Base-by-base conservation (phyloP, 2,797 vertebrate genomes). In the Sylvia borin region DNA sequence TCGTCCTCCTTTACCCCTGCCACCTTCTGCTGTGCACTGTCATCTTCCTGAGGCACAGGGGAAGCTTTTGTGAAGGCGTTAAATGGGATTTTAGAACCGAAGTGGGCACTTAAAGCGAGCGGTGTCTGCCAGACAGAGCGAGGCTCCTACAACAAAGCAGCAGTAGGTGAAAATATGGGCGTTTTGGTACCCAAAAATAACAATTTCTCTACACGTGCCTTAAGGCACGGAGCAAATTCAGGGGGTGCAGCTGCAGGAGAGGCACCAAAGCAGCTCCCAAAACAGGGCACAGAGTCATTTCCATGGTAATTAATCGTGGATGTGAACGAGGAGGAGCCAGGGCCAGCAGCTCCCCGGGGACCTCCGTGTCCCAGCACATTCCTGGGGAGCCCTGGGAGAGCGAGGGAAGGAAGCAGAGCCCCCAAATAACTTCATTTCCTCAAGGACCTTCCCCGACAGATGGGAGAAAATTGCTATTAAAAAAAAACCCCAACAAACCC, bases 231-330 rank as follows among this genome's bases (percentile, higher is more conserved):
- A 42, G 70, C 73, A 75, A 62, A 58, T 27, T 22, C 9, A 4
- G 80, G 77, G 42, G 76, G 12, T 38, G 66, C 62, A 36, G 87
- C 36, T 61, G 50, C 5, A 2, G 58, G 16, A 40, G 76, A 54
- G 68, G 5, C 11, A 2, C 36, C 4, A 7, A 16, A 25, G 19
- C 9, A 11, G 70, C 71, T 83, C 58, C 81, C 55, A 17, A 40
- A 66, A 47, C 5, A 7, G 88, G 88, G 29, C 71, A n/a, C 25
- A 47, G 93, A 95, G 78, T 95, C 92, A 97, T 98, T 98, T 97
- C 94, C 97, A 97, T 97, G 95, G 97, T 97, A 98, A 97, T 97
- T 97, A 97, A 96, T 67, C 79, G 89, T 70, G 42, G 57, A 71
- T 95, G 91, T 71, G 45, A 54, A 38, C 12, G 60, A 16, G 32